phyloP scores from a whole-genome alignment of 2,797 vertebrate species.

The Propithecus perrieri region DNA sequence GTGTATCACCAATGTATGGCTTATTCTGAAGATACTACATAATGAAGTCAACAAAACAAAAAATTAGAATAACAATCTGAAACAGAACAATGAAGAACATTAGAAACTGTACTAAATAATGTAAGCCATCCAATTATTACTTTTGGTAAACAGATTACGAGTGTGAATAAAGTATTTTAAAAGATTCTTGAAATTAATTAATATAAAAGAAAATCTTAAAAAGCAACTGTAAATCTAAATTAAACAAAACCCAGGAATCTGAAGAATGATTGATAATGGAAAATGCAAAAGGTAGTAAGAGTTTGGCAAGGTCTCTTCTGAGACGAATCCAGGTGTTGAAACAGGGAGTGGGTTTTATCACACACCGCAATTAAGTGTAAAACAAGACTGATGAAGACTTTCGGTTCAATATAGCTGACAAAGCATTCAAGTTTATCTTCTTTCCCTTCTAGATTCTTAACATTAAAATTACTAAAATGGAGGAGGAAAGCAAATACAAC shows the following conservation, averaged over 20 bases:
- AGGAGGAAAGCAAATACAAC: neutral
- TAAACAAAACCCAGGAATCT: slow-evolving; percentile 3
- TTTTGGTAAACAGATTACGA: neutral
- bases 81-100: neutral
- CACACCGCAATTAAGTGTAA: neutral
- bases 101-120: neutral
- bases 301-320: neutral
- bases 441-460: neutral
- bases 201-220: neutral
- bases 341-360: neutral
- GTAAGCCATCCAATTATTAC: neutral
- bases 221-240: neutral
- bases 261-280: neutral
- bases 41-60: neutral
- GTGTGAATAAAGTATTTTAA: neutral
- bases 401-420: neutral
- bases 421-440: neutral
- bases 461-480: neutral
- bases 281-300: neutral
- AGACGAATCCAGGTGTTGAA: neutral
- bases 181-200: neutral
- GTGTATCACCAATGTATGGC: neutral
- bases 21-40: neutral
- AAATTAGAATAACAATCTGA: neutral
- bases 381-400: neutral